Base-by-base conservation (phyloP, 1,140 invertebrate genomes). In the Drosophila quadrilineata region DNA sequence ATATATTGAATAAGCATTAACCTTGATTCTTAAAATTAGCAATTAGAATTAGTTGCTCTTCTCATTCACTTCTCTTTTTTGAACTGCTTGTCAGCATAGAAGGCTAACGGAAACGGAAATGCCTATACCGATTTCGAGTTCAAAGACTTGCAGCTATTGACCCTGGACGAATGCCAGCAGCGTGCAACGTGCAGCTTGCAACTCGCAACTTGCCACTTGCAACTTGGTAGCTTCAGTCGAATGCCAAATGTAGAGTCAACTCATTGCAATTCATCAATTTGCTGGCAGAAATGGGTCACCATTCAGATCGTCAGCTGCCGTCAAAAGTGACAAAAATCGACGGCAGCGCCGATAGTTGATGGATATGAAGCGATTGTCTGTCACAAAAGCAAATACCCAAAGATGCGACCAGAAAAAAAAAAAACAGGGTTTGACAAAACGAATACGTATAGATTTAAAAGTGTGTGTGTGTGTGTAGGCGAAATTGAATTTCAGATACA, bases 11-110 rank as follows among this genome's bases (percentile, higher is more conserved):
- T 35, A 70, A 60, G 65, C 75, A 84, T 84, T 84, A 84, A 68
- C 79, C 79, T 85, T 85, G 79, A 50, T 45, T 24, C 36, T 79
- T 79, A 75, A 65, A 75, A 68, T 86, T 72, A 85, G 67, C 59
- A 38, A 56, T n/a, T n/a, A n/a, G n/a, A n/a, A n/a, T n/a, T n/a
- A n/a, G n/a, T n/a, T n/a, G n/a, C n/a, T n/a, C n/a, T n/a, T n/a
- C n/a, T n/a, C n/a, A n/a, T n/a, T n/a, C n/a, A n/a, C n/a, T n/a
- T n/a, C n/a, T n/a, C n/a, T n/a, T n/a, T n/a, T n/a, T n/a, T n/a
- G n/a, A n/a, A 56, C 69, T 75, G 60, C 71, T 66, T 58, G 53
- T 57, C 29, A 66, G 50, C 21, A 52, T 38, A 33, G 53, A 50
- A 49, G 49, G 50, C 35, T 33, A 24, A 16, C 48, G 71, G 79